Evolutionary conservation across 2,113 vertebrate species (phyloP).

Genomic region (Ceyx melanurus): DNA sequence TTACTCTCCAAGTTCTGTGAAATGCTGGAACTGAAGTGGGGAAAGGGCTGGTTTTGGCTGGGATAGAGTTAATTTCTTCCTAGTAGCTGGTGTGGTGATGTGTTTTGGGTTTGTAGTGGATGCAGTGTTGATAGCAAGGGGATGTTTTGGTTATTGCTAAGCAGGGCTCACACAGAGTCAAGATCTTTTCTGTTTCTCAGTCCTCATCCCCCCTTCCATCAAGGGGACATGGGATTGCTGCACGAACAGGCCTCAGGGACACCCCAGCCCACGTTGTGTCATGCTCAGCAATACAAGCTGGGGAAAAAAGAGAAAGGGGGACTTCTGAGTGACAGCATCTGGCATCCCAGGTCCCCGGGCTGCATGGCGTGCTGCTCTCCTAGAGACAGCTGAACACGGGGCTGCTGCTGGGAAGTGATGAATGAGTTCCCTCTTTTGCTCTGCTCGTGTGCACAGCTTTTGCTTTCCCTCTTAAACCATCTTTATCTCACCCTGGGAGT

Average conservation of each 20-base stretch:
- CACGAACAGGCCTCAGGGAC: accelerated
- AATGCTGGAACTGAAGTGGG: not conserved
- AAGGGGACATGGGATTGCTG: not conserved
- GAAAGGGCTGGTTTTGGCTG: not conserved
- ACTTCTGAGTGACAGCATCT: accelerated
- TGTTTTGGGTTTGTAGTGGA: not conserved
- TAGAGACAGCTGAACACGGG: not conserved
- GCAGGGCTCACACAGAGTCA: not conserved
- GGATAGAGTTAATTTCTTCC: not conserved
- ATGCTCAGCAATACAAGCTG: not conserved
- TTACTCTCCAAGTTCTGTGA: not conserved
- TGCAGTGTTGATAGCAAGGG: not conserved
- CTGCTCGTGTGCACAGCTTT: accelerated
- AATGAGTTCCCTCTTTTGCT: not conserved
- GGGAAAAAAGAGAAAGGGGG: too few relatives aligned
- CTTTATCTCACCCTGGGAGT: accelerated
- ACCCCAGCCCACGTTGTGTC: accelerated
- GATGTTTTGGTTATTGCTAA: not conserved
- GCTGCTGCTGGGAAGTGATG: not conserved
- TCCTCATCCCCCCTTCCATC: too few relatives aligned
- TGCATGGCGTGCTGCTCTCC: not conserved
- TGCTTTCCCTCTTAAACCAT: not conserved
- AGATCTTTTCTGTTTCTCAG: not conserved
- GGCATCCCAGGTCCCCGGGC: accelerated
- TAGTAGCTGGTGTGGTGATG: not conserved